A percentile compares a stretch with the other conserved stretches of the same genome.
These are phyloP conservation scores for Melinopterus prodromus DNA, from an alignment of 2,888 invertebrate species.

Conservation along the genomic window DNA sequence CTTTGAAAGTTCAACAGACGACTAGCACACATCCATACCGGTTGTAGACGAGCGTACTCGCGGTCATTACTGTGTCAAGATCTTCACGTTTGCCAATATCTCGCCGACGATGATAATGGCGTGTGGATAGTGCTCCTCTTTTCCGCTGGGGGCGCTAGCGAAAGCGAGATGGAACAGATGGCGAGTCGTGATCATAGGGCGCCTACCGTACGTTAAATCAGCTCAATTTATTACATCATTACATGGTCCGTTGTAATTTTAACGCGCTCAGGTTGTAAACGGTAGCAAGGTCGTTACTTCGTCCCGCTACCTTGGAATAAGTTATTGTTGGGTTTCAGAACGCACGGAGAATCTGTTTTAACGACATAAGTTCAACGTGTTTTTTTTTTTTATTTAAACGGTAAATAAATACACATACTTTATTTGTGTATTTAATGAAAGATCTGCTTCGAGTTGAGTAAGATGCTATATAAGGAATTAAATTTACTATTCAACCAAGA, in stretches of 20 bases:
- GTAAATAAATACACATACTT: no score
- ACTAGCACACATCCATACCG: not conserved
- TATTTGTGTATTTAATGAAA: no score
- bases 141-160: not conserved
- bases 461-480: no score
- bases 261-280: not conserved
- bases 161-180: not conserved
- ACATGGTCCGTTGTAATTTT: not conserved
- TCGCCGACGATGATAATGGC: not conserved
- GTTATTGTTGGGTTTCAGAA: not conserved
- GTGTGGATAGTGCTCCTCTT: not conserved
- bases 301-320: not conserved
- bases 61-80: not conserved
- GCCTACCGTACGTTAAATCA: not conserved
- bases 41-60: not conserved
- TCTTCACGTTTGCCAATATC: not conserved
- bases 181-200: not conserved
- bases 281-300: not conserved
- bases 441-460: no score
- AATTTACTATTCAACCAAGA: no score
- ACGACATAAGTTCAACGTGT: no score
- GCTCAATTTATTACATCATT: not conserved
- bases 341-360: not conserved
- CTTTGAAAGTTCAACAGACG: not conserved
- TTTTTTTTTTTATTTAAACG: no score